Conservation (phyloP, 2,113 vertebrate species). For the Oplegnathus fasciatus region DNA sequence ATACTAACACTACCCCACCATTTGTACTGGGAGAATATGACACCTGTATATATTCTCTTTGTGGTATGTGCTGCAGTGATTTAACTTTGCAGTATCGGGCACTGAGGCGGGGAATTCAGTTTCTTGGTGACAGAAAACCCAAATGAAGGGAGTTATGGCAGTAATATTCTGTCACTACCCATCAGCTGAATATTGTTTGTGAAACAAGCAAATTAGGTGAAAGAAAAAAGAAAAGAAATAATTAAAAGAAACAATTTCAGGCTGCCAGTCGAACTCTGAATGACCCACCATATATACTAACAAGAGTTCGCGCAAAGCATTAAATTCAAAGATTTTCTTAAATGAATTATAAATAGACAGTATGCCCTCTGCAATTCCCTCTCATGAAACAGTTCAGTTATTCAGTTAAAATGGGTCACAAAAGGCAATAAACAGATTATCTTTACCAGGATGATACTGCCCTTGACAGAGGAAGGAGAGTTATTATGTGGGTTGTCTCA, state of each 20-base stretch:
- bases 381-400: constrained; percentile 39
- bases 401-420: constrained; percentile 44
- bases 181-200: constrained; percentile 6
- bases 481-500: constrained; percentile 2
- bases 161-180: not conserved
- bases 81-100: constrained; percentile 1
- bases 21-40: constrained; percentile 4
- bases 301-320: not conserved
- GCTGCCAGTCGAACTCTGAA: constrained; percentile 27
- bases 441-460: constrained; percentile 30
- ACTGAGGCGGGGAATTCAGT: not conserved
- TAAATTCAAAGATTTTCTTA: not conserved
- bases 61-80: not conserved
- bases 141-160: not conserved
- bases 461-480: constrained; percentile 27
- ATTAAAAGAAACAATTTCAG: constrained; percentile 13
- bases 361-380: constrained; percentile 42
- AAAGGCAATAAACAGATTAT: constrained; percentile 46
- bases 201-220: not conserved
- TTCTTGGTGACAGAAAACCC: constrained; percentile 3
- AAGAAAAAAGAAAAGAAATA: not conserved
- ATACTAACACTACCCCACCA: not conserved
- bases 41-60: not conserved
- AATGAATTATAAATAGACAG: constrained; percentile 45
- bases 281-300: constrained; percentile 25